Evolutionary conservation across 2,797 vertebrate genomes (phyloP).

Genomic region (Amazona finschi): DNA sequence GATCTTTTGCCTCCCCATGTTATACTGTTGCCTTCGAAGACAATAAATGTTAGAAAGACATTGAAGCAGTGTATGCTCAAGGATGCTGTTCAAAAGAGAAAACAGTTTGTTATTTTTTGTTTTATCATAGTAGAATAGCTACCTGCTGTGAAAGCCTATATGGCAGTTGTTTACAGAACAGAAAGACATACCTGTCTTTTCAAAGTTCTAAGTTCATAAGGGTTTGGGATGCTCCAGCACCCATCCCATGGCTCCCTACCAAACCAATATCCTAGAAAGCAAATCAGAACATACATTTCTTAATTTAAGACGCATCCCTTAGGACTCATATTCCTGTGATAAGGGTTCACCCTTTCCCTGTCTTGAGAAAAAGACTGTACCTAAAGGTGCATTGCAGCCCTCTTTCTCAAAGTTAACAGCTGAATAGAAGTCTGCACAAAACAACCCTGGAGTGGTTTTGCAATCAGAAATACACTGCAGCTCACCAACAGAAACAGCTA

Average conservation of each 20-base stretch:
- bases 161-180: not conserved
- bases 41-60: constrained; percentile 7
- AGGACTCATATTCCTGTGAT: not conserved
- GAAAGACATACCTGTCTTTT: not conserved
- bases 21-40: constrained; percentile 2
- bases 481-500: not conserved
- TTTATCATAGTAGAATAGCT: not conserved
- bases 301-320: not conserved
- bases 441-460: not conserved
- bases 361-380: not conserved
- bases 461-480: not conserved
- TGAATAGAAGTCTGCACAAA: not conserved
- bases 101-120: not conserved
- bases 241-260: not conserved
- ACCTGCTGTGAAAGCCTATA: not conserved
- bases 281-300: not conserved
- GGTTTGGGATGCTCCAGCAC: not conserved
- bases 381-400: not conserved
- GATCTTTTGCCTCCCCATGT: not conserved
- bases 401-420: not conserved
- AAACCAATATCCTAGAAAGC: not conserved
- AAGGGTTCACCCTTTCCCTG: not conserved
- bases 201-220: not conserved
- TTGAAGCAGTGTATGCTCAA: not conserved
- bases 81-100: not conserved